Percentiles rank a stretch among this genome's conserved stretches.
phyloP scores from a whole-genome alignment of 2,888 invertebrate species.

The Lasiommata megera region DNA sequence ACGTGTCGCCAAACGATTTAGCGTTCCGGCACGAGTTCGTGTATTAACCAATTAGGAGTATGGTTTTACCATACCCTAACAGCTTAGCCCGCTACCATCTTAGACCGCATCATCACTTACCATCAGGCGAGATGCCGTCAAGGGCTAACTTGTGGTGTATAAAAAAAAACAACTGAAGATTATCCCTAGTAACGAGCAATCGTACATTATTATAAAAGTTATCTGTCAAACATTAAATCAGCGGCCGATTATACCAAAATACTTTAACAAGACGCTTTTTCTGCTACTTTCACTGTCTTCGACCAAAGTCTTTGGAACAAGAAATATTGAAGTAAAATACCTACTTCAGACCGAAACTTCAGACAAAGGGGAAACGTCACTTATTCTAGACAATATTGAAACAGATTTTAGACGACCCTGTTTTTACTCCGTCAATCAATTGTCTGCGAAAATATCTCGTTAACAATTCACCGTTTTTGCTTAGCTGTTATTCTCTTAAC shows the following conservation, averaged over 20 bases:
- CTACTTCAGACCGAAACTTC: conserved; percentile 18
- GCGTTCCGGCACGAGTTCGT: too few relatives aligned
- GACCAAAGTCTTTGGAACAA: neutral
- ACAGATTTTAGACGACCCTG: conserved; percentile 22
- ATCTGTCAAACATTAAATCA: conserved; percentile 27
- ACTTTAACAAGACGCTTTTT: neutral
- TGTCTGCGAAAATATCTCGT: conserved; percentile 19
- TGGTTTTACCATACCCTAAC: too few relatives aligned
- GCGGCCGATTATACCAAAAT: neutral
- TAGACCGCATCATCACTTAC: too few relatives aligned
- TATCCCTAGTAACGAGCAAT: too few relatives aligned
- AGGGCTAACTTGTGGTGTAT: too few relatives aligned
- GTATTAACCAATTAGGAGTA: too few relatives aligned
- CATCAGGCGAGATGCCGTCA: too few relatives aligned
- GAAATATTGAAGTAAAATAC: neutral
- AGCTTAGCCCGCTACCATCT: too few relatives aligned
- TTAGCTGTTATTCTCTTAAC: neutral
- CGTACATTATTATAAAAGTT: neutral
- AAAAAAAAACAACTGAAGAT: too few relatives aligned
- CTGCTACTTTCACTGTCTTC: neutral
- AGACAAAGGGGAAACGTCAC: conserved; percentile 20
- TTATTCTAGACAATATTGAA: conserved; percentile 23
- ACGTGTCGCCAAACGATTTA: too few relatives aligned
- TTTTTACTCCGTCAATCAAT: conserved; percentile 24
- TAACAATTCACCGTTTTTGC: conserved; percentile 3